Percentiles rank a stretch among this genome's conserved stretches.
Evolutionary conservation across 1,140 invertebrate species (phyloP).

Genomic region (Copidosoma floridanum): DNA sequence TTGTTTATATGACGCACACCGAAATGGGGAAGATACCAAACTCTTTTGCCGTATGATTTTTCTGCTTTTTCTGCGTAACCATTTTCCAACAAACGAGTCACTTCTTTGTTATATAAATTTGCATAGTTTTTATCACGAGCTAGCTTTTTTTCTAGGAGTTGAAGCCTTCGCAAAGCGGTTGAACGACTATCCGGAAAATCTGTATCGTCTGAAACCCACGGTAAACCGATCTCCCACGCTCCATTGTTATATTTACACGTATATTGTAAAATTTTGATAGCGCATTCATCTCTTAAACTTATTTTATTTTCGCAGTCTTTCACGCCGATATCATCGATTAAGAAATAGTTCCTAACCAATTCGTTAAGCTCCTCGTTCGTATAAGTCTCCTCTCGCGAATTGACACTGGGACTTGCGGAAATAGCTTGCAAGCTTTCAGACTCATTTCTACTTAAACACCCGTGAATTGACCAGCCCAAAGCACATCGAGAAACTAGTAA

Average conservation of each 20-base stretch:
- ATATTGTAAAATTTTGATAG: no score
- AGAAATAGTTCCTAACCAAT: not conserved
- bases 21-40: not conserved
- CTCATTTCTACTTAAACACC: not conserved
- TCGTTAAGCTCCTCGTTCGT: not conserved
- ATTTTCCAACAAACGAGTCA: not conserved
- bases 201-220: constrained; percentile 14
- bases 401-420: not conserved
- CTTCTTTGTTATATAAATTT: not conserved
- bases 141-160: not conserved
- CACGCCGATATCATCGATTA: not conserved
- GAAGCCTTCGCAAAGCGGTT: not conserved
- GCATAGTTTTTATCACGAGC: not conserved
- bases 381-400: not conserved
- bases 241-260: no score
- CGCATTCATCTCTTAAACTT: not conserved
- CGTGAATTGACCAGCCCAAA: not conserved
- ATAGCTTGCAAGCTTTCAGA: not conserved
- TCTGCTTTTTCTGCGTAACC: not conserved
- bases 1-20: not conserved
- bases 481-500: not conserved
- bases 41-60: not conserved
- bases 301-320: not conserved
- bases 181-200: not conserved
- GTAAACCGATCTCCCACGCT: constrained; percentile 23